A percentile compares a stretch with the other conserved stretches of the same genome.
Conservation (phyloP, 2,888 invertebrate species). For the Drosophila emarginata region DNA sequence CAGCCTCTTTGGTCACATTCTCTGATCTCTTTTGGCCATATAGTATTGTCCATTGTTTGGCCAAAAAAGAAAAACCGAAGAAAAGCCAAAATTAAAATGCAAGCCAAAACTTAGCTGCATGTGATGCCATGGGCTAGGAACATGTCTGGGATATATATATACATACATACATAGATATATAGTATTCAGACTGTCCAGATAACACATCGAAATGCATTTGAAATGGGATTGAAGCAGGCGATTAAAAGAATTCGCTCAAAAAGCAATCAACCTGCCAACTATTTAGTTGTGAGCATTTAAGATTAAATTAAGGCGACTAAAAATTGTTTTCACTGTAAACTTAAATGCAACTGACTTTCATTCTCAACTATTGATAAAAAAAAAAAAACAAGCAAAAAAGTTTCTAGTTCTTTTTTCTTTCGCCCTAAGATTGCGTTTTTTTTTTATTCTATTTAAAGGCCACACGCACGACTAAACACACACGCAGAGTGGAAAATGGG, state of each 20-base stretch:
- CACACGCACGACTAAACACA: slow-evolving; percentile 50
- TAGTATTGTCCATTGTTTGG: slow-evolving; percentile 35
- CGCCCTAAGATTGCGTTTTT: background rate
- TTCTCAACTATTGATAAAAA: too few species aligned
- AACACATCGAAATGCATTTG: slow-evolving; percentile 23
- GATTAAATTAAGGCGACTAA: background rate
- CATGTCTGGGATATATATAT: slow-evolving; percentile 21
- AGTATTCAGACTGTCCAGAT: slow-evolving; percentile 7
- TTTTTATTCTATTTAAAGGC: background rate
- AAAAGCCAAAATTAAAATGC: slow-evolving; percentile 49
- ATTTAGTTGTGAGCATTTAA: background rate
- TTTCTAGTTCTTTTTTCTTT: background rate
- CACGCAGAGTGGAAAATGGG: slow-evolving; percentile 36
- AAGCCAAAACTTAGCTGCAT: slow-evolving; percentile 39
- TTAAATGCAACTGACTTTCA: background rate
- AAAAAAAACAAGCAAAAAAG: background rate
- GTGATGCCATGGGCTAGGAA: slow-evolving; percentile 27
- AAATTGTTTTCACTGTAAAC: background rate
- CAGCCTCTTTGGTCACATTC: slow-evolving; percentile 19
- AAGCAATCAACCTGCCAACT: background rate
- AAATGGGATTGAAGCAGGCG: slow-evolving; percentile 8
- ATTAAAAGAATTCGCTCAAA: background rate
- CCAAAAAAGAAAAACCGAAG: background rate
- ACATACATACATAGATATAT: background rate
- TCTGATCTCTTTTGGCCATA: slow-evolving; percentile 19